Evolutionary conservation across 2,113 vertebrate genomes (phyloP), one percentile per base, ranked within the genome.

Genomic region (Hemichromis elongatus): DNA sequence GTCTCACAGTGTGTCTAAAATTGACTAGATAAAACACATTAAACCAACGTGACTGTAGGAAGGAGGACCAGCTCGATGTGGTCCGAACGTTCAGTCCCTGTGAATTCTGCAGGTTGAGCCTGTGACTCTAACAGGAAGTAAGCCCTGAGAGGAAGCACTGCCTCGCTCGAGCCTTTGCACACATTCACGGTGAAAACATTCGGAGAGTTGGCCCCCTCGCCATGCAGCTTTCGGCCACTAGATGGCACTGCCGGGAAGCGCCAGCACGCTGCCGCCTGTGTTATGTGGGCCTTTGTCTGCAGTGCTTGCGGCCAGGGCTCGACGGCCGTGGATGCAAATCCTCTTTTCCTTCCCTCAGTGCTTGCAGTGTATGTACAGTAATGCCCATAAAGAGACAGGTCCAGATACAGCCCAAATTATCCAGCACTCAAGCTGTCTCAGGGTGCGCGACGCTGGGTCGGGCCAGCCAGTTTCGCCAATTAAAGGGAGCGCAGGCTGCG

Each of bases 181-280:
- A 26, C 50, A 28, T 79, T 61, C 42, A 54, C n/a, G 24, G 35
- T 24, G 63, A 35, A 35, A 63, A 21, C 42, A 12, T 45, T 81
- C 35, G 77, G 88, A 82, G 81, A 89, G 87, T 80, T 57, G 79
- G 42, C 81, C 42, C 9, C 4, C 75, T 4, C 83, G 83, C 30
- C 68, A 55, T 80, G 42, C 80, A 5, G 0, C 61, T 50, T 4
- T 7, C 9, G 2, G 35, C 21, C 96, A 92, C 92, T 95, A 96
- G 96, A 95, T 96, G 96, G 95, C 92, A 95, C 86, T 96, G 87
- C 75, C 84, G 93, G 84, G 85, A 83, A 93, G 93, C 12, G 28
- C 42, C 85, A 88, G 30, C 30, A 33, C 77, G 56, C 45, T 45
- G 59, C 84, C 12, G 73, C 79, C 57, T 86, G 66, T 54, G 11